phyloP scores from a whole-genome alignment of 2,888 invertebrate species.

The Drosophila gaucha region DNA sequence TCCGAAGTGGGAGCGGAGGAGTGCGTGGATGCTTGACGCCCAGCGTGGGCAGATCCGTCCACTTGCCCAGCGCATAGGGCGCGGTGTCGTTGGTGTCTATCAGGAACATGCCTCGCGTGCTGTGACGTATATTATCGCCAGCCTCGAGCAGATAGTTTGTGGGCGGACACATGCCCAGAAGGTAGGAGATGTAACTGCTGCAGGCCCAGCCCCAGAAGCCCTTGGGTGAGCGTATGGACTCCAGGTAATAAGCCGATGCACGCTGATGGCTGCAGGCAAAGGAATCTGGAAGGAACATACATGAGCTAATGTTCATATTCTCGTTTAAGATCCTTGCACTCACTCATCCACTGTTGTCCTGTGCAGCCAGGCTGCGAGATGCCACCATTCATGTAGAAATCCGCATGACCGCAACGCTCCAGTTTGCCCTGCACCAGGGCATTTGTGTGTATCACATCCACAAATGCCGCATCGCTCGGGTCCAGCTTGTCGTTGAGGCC shows the following conservation, averaged over 20 bases:
- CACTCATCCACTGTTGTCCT: slow-evolving; percentile 82
- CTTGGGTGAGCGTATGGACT: slow-evolving; percentile 87
- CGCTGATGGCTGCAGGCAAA: slow-evolving; percentile 89
- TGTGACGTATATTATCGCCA: slow-evolving; percentile 85
- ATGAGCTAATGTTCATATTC: not conserved
- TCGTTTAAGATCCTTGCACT: not conserved
- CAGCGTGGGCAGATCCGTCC: slow-evolving; percentile 84
- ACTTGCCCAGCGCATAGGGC: slow-evolving; percentile 87
- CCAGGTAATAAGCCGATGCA: slow-evolving; percentile 88
- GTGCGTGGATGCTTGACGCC: slow-evolving; percentile 59
- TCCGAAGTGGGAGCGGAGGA: slow-evolving; percentile 30
- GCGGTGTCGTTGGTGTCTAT: slow-evolving; percentile 86
- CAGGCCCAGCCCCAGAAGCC: slow-evolving; percentile 90
- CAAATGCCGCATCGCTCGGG: slow-evolving; percentile 88
- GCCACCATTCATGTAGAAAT: slow-evolving; percentile 91
- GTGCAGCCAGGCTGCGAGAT: slow-evolving; percentile 88
- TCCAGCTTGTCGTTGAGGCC: slow-evolving; percentile 87
- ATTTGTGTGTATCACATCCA: slow-evolving; percentile 90
- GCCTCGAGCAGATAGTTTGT: slow-evolving; percentile 85
- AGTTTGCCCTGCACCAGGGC: slow-evolving; percentile 89
- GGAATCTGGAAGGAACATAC: slow-evolving; percentile 83
- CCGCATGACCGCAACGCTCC: slow-evolving; percentile 88
- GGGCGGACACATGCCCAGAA: slow-evolving; percentile 87
- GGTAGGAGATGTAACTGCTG: slow-evolving; percentile 86
- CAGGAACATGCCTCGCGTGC: slow-evolving; percentile 86